Evolutionary conservation across 2,888 invertebrate genomes (phyloP).

Genomic region (Drosophila quasianomalipes): DNA sequence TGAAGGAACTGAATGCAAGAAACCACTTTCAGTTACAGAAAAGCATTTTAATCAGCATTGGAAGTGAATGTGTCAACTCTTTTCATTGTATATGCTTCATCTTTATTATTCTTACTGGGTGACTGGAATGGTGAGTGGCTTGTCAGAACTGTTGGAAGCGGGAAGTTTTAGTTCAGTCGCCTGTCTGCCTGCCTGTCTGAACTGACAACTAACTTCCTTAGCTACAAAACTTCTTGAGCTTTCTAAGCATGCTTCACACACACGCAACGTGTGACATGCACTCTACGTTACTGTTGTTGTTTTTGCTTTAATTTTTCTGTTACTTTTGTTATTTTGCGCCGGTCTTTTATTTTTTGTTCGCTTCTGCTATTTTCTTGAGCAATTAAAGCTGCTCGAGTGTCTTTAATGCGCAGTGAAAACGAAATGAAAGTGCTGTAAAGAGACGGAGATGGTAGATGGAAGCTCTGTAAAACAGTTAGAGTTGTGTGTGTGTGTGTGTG

Average conservation of each 20-base stretch:
- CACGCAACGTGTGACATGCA: conserved; percentile 30
- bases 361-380: conserved; percentile 61
- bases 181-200: conserved; percentile 2
- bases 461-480: conserved; percentile 32
- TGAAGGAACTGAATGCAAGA: background rate
- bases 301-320: conserved; percentile 26
- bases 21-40: background rate
- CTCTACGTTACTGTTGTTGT: conserved; percentile 19
- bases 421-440: conserved; percentile 71
- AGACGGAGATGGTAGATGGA: conserved; percentile 50
- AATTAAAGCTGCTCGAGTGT: conserved; percentile 76
- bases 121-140: conserved; percentile 8
- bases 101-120: background rate
- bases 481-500: conserved; percentile 35
- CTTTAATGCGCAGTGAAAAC: conserved; percentile 79
- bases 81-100: background rate
- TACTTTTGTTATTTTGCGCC: conserved; percentile 54
- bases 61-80: background rate
- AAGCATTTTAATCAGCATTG: background rate
- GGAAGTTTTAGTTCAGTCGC: background rate
- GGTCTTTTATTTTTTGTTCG: conserved; percentile 49
- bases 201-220: conserved; percentile 46
- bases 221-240: conserved; percentile 59
- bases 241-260: conserved; percentile 40
- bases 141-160: conserved; percentile 5